Evolutionary conservation across 2,113 vertebrate species (phyloP).

Genomic region (Perca fluviatilis): DNA sequence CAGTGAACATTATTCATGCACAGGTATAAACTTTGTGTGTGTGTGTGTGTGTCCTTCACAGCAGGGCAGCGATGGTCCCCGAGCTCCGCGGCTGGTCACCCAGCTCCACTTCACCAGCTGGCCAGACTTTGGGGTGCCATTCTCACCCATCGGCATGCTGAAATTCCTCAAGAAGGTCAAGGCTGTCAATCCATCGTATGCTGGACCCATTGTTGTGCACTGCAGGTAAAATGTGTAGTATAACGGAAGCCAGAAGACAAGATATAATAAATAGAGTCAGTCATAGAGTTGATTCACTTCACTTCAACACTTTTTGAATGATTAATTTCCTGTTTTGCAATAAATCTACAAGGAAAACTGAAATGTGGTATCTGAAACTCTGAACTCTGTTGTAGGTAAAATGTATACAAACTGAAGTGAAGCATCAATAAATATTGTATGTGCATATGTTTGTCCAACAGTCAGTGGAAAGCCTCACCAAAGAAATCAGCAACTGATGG

Average conservation of each 20-base stretch:
- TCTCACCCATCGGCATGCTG: conserved; percentile 98
- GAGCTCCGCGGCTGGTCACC: conserved; percentile 90
- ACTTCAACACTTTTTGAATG: not conserved
- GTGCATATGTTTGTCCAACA: conserved; percentile 7
- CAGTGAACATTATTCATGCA: conserved; percentile 6
- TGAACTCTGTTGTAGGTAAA: not conserved
- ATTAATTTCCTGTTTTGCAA: not conserved
- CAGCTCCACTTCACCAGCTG: conserved; percentile 99
- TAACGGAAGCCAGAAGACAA: not conserved
- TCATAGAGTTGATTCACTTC: not conserved
- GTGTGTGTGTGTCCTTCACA: conserved; percentile 44
- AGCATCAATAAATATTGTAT: not conserved
- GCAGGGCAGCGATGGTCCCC: conserved; percentile 90
- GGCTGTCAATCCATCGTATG: conserved; percentile 89
- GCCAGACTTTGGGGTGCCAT: conserved; percentile 98
- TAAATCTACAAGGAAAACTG: not conserved
- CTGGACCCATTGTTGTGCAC: conserved; percentile 94
- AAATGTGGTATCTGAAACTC: not conserved
- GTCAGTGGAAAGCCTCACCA: conserved; percentile 14
- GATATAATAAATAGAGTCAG: not conserved
- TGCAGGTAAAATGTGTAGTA: conserved; percentile 88
- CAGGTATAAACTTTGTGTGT: conserved; percentile 3
- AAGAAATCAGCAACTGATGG: conserved; percentile 59
- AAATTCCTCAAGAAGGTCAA: conserved; percentile 99
- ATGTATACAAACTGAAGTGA: not conserved